These are phyloP conservation scores for Drosophila barbarae DNA, from an alignment of 2,888 invertebrate species.

Conservation along the genomic window DNA sequence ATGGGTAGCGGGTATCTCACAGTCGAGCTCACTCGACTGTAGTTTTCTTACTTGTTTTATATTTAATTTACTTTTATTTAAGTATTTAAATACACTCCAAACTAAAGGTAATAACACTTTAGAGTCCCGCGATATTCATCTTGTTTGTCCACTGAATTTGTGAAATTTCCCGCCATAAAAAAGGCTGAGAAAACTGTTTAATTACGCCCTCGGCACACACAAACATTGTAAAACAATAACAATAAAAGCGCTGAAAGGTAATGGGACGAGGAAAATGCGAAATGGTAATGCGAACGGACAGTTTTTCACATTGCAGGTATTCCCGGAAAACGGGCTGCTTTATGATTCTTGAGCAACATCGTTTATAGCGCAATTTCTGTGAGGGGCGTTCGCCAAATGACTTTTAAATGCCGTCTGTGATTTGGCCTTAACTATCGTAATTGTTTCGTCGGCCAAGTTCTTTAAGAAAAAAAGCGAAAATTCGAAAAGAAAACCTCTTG, in stretches of 20 bases:
- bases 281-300: slow-evolving; percentile 29
- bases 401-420: slow-evolving; percentile 63
- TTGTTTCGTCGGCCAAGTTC: slow-evolving; percentile 58
- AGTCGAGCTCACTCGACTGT: too few relatives aligned
- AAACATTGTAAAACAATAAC: slow-evolving; percentile 71
- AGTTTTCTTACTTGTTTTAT: too few relatives aligned
- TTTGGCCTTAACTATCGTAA: slow-evolving; percentile 53
- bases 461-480: slow-evolving; percentile 28
- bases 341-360: slow-evolving; percentile 53
- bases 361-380: slow-evolving; percentile 57
- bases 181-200: slow-evolving; percentile 56
- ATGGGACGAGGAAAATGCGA: slow-evolving; percentile 16
- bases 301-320: slow-evolving; percentile 31
- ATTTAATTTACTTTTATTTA: not conserved
- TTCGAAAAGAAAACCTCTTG: slow-evolving; percentile 15
- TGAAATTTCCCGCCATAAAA: slow-evolving; percentile 35
- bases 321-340: slow-evolving; percentile 29
- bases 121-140: slow-evolving; percentile 5
- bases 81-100: not conserved
- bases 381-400: slow-evolving; percentile 68
- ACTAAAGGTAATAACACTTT: not conserved
- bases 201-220: slow-evolving; percentile 51
- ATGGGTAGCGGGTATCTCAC: too few relatives aligned
- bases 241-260: slow-evolving; percentile 35
- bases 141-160: slow-evolving; percentile 16